Conservation (phyloP, 2,797 vertebrate genomes). For the Sphaeramia orbicularis region DNA sequence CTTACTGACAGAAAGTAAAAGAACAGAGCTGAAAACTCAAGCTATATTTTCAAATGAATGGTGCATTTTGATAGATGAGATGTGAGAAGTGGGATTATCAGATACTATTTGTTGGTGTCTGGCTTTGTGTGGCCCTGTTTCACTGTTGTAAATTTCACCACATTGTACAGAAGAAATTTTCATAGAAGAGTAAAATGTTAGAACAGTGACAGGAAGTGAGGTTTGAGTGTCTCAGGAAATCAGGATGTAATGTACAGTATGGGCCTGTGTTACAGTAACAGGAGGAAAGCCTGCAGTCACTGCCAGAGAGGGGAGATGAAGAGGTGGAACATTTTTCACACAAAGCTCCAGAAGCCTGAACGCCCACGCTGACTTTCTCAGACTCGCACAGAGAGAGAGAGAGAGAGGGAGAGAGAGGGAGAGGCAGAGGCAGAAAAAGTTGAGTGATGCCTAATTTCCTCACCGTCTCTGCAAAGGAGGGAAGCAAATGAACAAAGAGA, state of each 20-base stretch:
- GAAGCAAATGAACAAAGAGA: slow-evolving; percentile 40
- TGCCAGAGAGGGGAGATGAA: slow-evolving; percentile 26
- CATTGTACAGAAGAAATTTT: neutral
- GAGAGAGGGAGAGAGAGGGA: neutral
- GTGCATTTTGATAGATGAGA: no score
- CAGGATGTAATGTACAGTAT: slow-evolving; percentile 28
- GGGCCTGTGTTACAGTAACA: slow-evolving; percentile 32
- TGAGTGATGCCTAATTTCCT: slow-evolving; percentile 52
- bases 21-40: neutral
- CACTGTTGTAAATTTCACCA: neutral
- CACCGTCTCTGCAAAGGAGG: slow-evolving; percentile 28
- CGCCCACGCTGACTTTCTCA: slow-evolving; percentile 76
- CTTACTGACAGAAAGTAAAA: neutral
- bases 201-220: slow-evolving; percentile 17
- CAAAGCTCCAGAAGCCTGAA: slow-evolving; percentile 59
- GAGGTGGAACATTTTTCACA: slow-evolving; percentile 67
- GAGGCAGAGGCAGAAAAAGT: slow-evolving; percentile 11
- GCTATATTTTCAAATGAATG: no score
- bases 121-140: neutral
- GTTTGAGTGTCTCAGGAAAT: slow-evolving; percentile 29
- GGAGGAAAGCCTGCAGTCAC: slow-evolving; percentile 46
- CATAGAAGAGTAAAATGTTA: neutral
- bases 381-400: slow-evolving; percentile 14
- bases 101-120: neutral
- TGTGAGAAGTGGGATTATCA: no score